Evolutionary conservation across 1,140 invertebrate genomes (phyloP).

Genomic region (Habropoda laboriosa): DNA sequence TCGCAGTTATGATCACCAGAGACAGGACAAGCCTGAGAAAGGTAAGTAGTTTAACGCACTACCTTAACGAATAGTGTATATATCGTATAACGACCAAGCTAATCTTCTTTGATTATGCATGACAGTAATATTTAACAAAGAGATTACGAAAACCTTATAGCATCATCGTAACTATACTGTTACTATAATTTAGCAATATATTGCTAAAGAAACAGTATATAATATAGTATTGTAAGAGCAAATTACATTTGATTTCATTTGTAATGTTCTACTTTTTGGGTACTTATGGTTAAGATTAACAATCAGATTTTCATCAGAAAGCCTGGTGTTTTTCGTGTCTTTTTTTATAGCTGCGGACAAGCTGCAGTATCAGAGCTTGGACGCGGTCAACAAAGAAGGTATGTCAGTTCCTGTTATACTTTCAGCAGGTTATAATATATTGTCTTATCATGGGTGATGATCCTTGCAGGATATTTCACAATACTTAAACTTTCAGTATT

Average conservation of each 20-base stretch:
- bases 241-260: background rate
- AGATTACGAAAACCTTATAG: background rate
- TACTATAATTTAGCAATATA: background rate
- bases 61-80: background rate
- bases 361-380: constrained; percentile 85
- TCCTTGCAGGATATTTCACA: background rate
- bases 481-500: background rate
- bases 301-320: constrained; percentile 40
- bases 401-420: constrained; percentile 70
- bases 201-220: background rate
- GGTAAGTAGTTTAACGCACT: constrained; percentile 77
- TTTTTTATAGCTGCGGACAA: constrained; percentile 83
- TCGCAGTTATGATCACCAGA: constrained; percentile 85
- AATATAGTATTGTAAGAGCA: background rate
- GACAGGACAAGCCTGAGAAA: constrained; percentile 82
- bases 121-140: constrained; percentile 2
- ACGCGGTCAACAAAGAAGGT: constrained; percentile 85
- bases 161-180: background rate
- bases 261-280: background rate
- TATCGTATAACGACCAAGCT: background rate
- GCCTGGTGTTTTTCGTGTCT: constrained; percentile 76
- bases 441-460: constrained; percentile 3
- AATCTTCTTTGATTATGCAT: constrained; percentile 34
- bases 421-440: constrained; percentile 15
- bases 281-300: constrained; percentile 13